Conservation (phyloP, 2,888 invertebrate genomes). For the Anoncus sp. region DNA sequence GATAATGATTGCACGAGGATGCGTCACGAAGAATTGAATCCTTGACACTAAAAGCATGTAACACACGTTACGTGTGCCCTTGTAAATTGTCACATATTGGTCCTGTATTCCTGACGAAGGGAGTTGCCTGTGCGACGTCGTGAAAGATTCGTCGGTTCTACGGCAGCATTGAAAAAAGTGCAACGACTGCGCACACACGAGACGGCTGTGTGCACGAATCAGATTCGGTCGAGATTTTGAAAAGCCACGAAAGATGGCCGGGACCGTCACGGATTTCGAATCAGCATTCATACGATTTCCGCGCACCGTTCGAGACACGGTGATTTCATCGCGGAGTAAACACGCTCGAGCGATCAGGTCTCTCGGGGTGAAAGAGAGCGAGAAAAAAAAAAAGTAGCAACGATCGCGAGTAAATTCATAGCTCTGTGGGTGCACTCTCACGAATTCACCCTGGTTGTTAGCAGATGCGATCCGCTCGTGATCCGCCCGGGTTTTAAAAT, state of each 20-base stretch:
- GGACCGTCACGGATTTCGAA: conserved; percentile 80
- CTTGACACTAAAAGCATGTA: background rate
- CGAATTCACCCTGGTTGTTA: conserved; percentile 74
- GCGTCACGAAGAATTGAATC: background rate
- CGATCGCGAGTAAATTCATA: conserved; percentile 48
- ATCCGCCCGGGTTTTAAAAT: conserved; percentile 75
- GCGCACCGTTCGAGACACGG: conserved; percentile 78
- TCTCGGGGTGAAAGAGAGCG: no score
- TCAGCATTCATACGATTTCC: conserved; percentile 80
- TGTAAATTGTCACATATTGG: background rate
- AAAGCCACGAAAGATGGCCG: conserved; percentile 74
- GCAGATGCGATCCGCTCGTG: conserved; percentile 79
- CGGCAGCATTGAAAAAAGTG: conserved; percentile 32
- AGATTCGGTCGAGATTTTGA: conserved; percentile 75
- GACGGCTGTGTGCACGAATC: no score
- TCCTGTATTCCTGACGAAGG: background rate
- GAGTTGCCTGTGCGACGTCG: no score
- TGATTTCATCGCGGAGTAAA: conserved; percentile 76
- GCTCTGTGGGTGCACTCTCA: conserved; percentile 57
- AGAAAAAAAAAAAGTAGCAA: conserved; percentile 7
- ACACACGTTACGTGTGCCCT: background rate
- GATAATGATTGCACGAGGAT: background rate
- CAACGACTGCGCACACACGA: conserved; percentile 30
- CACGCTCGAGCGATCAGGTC: conserved; percentile 33
- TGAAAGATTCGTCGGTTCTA: no score